Conservation (phyloP, 2,797 vertebrate genomes). For the Rhinichthys osculus region DNA sequence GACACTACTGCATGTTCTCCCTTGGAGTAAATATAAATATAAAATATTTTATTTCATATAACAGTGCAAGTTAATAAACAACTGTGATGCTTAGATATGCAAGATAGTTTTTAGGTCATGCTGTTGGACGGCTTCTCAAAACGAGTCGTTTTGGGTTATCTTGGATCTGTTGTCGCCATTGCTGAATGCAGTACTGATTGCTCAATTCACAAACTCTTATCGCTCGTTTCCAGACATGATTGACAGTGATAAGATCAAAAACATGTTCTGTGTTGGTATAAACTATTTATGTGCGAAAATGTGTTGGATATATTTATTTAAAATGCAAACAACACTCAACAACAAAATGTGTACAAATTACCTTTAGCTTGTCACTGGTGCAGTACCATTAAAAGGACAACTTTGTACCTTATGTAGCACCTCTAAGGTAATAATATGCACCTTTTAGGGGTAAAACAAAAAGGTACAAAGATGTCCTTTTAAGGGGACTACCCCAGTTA, state of each 20-base stretch:
- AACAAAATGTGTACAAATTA: too few species aligned
- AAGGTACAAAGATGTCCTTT: not conserved
- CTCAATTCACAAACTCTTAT: slow-evolving; percentile 13
- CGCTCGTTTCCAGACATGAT: not conserved
- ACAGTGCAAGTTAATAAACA: not conserved
- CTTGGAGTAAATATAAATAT: not conserved
- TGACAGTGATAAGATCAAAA: not conserved
- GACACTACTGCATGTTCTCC: not conserved
- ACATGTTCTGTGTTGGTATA: not conserved
- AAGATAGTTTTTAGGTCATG: not conserved
- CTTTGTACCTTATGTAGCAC: not conserved
- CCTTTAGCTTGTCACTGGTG: not conserved
- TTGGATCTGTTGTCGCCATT: not conserved
- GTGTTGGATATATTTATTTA: not conserved
- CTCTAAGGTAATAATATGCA: not conserved
- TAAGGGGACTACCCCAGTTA: not conserved
- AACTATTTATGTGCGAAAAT: not conserved
- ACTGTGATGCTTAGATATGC: not conserved
- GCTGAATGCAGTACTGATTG: slow-evolving; percentile 19
- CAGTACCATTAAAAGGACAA: not conserved
- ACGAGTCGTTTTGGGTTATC: not conserved
- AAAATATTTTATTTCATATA: not conserved
- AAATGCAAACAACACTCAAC: too few species aligned
- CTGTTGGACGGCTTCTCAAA: not conserved
- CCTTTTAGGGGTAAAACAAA: not conserved